A percentile compares a stretch with the other conserved stretches of the same genome.
Evolutionary conservation across 2,113 vertebrate genomes (phyloP).

Genomic region (Corvus cornix): DNA sequence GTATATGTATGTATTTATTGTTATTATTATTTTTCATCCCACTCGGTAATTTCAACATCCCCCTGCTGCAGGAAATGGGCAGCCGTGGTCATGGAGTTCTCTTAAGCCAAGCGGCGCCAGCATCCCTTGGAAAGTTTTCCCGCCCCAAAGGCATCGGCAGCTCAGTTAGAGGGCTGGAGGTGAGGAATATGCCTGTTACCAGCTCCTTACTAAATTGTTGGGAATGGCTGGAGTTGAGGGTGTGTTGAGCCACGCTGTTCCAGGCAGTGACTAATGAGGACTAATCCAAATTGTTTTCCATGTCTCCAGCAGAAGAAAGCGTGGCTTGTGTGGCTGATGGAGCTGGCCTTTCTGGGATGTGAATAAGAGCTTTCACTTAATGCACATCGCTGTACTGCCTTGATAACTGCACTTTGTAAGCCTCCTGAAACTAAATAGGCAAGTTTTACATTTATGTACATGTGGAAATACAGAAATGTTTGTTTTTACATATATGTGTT

Average conservation of each 20-base stretch:
- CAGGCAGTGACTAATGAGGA: neutral
- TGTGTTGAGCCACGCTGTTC: neutral
- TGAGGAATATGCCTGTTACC: neutral
- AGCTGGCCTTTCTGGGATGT: neutral
- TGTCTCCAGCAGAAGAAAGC: neutral
- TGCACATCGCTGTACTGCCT: neutral
- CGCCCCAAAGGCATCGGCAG: neutral
- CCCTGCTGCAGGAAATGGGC: neutral
- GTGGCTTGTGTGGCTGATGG: neutral
- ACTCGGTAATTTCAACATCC: neutral
- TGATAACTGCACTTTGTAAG: neutral
- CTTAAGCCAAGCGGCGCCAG: neutral
- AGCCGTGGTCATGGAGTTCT: neutral
- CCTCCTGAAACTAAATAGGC: neutral
- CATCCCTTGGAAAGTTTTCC: neutral
- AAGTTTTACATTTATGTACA: neutral
- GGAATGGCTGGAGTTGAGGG: neutral
- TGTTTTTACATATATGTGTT: neutral
- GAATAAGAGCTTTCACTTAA: constrained; percentile 1
- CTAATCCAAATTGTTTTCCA: neutral
- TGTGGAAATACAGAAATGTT: neutral
- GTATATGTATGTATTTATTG: neutral
- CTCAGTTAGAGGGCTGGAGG: neutral
- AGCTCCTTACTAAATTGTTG: neutral
- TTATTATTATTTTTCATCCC: neutral